Percentiles rank a stretch among this genome's conserved stretches.
phyloP scores from a whole-genome alignment of 2,888 invertebrate genomes.

The Apoderus coryli region DNA sequence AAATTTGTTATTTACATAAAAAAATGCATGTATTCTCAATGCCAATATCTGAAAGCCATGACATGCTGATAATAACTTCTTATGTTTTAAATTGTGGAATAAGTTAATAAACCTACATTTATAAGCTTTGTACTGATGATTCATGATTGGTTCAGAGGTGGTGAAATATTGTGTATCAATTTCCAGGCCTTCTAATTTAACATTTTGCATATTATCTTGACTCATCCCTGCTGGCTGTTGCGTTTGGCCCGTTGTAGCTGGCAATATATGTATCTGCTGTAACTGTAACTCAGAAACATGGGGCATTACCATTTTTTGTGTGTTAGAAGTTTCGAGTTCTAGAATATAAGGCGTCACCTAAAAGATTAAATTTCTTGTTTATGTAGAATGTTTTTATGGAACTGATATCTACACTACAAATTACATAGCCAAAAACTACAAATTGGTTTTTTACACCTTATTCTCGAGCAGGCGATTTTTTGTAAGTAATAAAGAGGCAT shows the following conservation, averaged over 20 bases:
- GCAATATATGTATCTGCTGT: conserved; percentile 23
- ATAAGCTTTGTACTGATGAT: conserved; percentile 20
- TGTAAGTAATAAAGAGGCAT: too few species aligned
- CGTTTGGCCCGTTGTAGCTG: conserved; percentile 8
- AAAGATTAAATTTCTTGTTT: too few species aligned
- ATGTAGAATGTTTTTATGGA: too few species aligned
- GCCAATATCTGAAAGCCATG: too few species aligned
- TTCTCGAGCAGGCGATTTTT: too few species aligned
- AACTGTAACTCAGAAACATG: conserved; percentile 22
- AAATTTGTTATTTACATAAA: too few species aligned
- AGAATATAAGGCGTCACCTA: conserved; percentile 26
- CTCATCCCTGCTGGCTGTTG: conserved; percentile 16
- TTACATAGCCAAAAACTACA: too few species aligned
- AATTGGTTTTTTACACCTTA: too few species aligned
- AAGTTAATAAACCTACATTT: conserved; percentile 18
- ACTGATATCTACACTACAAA: too few species aligned
- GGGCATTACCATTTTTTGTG: conserved; percentile 22
- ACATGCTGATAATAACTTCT: too few species aligned
- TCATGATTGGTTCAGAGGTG: conserved; percentile 18
- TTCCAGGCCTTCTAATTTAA: conserved; percentile 23
- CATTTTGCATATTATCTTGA: conserved; percentile 20
- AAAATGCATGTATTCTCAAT: too few species aligned
- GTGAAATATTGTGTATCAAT: conserved; percentile 21
- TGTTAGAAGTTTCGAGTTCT: conserved; percentile 17
- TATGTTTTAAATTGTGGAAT: too few species aligned